Conservation (phyloP, 2,113 vertebrate species). For the Phyllostomus discolor region DNA sequence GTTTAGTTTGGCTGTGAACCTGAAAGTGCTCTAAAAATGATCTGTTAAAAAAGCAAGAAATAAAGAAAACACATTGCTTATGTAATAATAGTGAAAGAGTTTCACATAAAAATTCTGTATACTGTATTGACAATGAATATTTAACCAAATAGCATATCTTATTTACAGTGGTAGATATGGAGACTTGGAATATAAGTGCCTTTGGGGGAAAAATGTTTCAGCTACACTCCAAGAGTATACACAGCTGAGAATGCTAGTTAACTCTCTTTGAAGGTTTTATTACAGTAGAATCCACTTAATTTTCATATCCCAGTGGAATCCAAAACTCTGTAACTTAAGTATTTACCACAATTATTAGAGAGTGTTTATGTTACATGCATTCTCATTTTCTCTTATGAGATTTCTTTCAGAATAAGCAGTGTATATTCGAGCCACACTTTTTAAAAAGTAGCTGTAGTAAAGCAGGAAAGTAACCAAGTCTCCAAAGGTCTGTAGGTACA, state of each 20-base stretch:
- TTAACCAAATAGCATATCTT: neutral
- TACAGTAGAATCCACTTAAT: neutral
- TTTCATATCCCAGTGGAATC: constrained; percentile 33
- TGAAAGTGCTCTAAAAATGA: neutral
- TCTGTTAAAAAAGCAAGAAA: neutral
- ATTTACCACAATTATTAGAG: neutral
- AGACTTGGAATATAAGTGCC: neutral
- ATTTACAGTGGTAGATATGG: neutral
- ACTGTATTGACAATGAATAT: neutral
- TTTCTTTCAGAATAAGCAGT: constrained; percentile 3
- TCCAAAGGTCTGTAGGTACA: neutral
- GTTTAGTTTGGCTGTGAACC: neutral
- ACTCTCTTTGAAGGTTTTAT: neutral
- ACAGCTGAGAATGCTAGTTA: neutral
- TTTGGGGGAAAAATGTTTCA: neutral
- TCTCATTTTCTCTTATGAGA: neutral
- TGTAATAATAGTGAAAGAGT: neutral
- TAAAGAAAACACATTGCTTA: neutral
- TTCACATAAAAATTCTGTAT: neutral
- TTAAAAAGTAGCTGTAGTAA: neutral
- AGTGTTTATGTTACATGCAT: neutral
- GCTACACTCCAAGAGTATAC: neutral
- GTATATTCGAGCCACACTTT: neutral
- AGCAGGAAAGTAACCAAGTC: neutral
- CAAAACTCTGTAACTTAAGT: neutral